Conservation (phyloP, 1,140 invertebrate species). For the Thaumetopoea pityocampa region DNA sequence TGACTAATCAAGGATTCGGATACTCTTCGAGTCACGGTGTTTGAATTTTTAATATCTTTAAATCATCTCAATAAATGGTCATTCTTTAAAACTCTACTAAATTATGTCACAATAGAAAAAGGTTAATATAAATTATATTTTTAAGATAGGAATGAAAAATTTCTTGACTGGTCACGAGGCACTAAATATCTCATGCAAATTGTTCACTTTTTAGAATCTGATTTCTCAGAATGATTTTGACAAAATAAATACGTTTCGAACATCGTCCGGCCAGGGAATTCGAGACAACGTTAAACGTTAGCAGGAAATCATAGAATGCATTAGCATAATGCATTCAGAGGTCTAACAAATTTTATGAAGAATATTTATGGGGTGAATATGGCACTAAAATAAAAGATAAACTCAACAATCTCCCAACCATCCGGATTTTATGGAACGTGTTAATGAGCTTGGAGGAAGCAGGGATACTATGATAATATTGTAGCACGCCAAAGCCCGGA, state of each 20-base stretch:
- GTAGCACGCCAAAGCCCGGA: constrained; percentile 23
- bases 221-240: constrained; percentile 30
- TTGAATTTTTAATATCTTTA: constrained; percentile 54
- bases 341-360: constrained; percentile 48
- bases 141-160: constrained; percentile 49
- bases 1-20: constrained; percentile 53
- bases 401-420: neutral
- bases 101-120: constrained; percentile 50
- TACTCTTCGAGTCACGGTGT: constrained; percentile 26
- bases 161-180: constrained; percentile 25
- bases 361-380: constrained; percentile 36
- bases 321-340: constrained; percentile 62
- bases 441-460: constrained; percentile 21
- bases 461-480: constrained; percentile 27
- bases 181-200: constrained; percentile 53
- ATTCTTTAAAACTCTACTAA: constrained; percentile 46
- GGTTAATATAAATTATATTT: constrained; percentile 59
- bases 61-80: constrained; percentile 43
- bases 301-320: constrained; percentile 47
- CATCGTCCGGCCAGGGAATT: constrained; percentile 39
- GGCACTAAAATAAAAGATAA: constrained; percentile 8
- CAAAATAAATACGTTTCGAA: constrained; percentile 26
- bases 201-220: constrained; percentile 28
- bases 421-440: constrained; percentile 6
- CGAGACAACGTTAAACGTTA: constrained; percentile 29